Evolutionary conservation across 2,888 invertebrate species (phyloP).

Genomic region (Melitaea athalia): DNA sequence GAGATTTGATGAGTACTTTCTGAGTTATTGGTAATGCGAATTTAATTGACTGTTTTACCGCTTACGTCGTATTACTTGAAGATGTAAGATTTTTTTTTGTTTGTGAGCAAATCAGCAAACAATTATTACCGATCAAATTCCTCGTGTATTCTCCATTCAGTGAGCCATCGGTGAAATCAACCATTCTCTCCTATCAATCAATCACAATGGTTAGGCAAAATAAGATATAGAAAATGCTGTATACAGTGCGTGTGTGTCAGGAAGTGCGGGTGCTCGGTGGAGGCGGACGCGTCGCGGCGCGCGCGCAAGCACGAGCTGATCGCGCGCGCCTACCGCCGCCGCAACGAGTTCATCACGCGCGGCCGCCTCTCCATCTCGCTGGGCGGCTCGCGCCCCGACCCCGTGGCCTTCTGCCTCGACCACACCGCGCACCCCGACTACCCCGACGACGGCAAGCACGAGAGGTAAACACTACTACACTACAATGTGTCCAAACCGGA

Average conservation of each 20-base stretch:
- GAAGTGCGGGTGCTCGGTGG: conserved; percentile 89
- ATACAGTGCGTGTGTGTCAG: conserved; percentile 59
- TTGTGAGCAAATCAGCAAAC: too few relatives aligned
- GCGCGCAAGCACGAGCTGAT: conserved; percentile 94
- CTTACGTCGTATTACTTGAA: too few relatives aligned
- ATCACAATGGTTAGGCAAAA: too few relatives aligned
- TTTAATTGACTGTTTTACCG: too few relatives aligned
- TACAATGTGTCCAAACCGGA: background rate
- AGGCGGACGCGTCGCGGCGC: conserved; percentile 78
- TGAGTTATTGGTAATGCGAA: too few relatives aligned
- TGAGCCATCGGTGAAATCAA: too few relatives aligned
- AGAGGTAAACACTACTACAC: conserved; percentile 60
- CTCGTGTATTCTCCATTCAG: too few relatives aligned
- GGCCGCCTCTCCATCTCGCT: conserved; percentile 94
- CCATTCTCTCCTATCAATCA: too few relatives aligned
- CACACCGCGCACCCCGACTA: conserved; percentile 68
- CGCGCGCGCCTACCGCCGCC: conserved; percentile 93
- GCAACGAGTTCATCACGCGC: conserved; percentile 91
- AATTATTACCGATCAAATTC: too few relatives aligned
- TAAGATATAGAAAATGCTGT: too few relatives aligned
- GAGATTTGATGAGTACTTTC: too few relatives aligned
- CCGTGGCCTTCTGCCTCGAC: conserved; percentile 86
- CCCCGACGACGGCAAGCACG: conserved; percentile 70
- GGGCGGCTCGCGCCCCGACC: conserved; percentile 93
- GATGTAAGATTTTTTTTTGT: too few relatives aligned